These are phyloP conservation scores for Thymelicus sylvestris DNA, from an alignment of 2,888 invertebrate species.

Conservation along the genomic window DNA sequence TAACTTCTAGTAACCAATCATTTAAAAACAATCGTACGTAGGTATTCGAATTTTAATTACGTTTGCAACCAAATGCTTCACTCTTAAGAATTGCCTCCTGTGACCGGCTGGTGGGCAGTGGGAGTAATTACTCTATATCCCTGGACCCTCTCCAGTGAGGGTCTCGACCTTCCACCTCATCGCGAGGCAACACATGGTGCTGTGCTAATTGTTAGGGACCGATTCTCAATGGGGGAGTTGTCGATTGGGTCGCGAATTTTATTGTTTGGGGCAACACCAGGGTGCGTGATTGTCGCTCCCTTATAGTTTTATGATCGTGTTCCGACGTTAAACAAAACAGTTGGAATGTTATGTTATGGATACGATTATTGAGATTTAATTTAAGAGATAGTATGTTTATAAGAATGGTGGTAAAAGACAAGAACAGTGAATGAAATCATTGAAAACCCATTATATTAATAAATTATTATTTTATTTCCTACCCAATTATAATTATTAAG, in stretches of 20 bases:
- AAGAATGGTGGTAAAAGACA: too few relatives aligned
- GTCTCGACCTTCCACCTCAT: slow-evolving; percentile 58
- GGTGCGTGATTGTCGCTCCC: slow-evolving; percentile 17
- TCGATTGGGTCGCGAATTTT: slow-evolving; percentile 26
- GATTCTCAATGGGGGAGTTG: slow-evolving; percentile 60
- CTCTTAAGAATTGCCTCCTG: slow-evolving; percentile 75
- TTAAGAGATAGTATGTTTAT: background rate
- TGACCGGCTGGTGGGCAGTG: slow-evolving; percentile 67
- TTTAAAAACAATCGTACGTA: too few relatives aligned
- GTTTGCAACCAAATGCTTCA: slow-evolving; percentile 61
- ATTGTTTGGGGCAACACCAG: slow-evolving; percentile 16
- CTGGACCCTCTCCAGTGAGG: slow-evolving; percentile 54
- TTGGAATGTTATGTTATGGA: background rate
- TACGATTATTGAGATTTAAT: background rate
- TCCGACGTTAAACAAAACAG: slow-evolving; percentile 1
- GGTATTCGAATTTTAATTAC: background rate
- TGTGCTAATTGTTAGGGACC: slow-evolving; percentile 74
- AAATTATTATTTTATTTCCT: too few relatives aligned
- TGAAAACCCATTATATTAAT: too few relatives aligned
- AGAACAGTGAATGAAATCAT: too few relatives aligned
- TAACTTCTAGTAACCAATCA: too few relatives aligned
- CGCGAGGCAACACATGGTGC: slow-evolving; percentile 79
- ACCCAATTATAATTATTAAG: too few relatives aligned
- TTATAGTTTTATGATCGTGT: slow-evolving; percentile 31
- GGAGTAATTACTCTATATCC: slow-evolving; percentile 78